These are phyloP conservation scores for Centropristis striata DNA, from an alignment of 2,113 vertebrate species.

Conservation along the genomic window DNA sequence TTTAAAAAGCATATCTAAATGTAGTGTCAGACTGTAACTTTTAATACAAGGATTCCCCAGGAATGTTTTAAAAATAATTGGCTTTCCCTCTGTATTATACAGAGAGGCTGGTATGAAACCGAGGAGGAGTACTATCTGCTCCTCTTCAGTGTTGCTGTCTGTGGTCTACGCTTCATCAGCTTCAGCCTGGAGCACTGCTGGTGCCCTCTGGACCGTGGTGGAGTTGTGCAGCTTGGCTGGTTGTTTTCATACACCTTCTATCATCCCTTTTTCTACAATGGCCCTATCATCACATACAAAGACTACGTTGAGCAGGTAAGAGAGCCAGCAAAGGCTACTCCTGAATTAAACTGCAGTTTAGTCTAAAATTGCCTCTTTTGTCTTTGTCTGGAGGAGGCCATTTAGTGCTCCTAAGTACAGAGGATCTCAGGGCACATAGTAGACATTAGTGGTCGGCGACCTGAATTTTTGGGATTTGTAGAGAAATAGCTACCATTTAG, in stretches of 20 bases:
- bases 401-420: conserved; percentile 15
- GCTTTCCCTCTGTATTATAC: conserved; percentile 48
- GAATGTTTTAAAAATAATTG: conserved; percentile 48
- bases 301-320: conserved; percentile 91
- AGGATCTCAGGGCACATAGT: background rate
- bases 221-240: conserved; percentile 85
- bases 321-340: background rate
- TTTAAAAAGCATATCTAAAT: background rate
- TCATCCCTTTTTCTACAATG: conserved; percentile 96
- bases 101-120: conserved; percentile 92
- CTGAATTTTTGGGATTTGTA: background rate
- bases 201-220: conserved; percentile 70
- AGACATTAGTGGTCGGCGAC: background rate
- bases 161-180: conserved; percentile 93
- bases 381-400: conserved; percentile 11
- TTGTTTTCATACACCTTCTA: conserved; percentile 94
- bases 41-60: conserved; percentile 1
- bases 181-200: conserved; percentile 93
- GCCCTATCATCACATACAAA: conserved; percentile 91
- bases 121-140: conserved; percentile 93
- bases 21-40: conserved; percentile 14
- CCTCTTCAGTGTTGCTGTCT: conserved; percentile 93
- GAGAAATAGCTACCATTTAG: background rate
- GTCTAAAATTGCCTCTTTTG: background rate
- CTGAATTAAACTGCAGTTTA: conserved; percentile 8